Percentiles rank a stretch among this genome's conserved stretches.
These are phyloP conservation scores for Promerops cafer DNA, from an alignment of 2,113 vertebrate species.

Conservation along the genomic window DNA sequence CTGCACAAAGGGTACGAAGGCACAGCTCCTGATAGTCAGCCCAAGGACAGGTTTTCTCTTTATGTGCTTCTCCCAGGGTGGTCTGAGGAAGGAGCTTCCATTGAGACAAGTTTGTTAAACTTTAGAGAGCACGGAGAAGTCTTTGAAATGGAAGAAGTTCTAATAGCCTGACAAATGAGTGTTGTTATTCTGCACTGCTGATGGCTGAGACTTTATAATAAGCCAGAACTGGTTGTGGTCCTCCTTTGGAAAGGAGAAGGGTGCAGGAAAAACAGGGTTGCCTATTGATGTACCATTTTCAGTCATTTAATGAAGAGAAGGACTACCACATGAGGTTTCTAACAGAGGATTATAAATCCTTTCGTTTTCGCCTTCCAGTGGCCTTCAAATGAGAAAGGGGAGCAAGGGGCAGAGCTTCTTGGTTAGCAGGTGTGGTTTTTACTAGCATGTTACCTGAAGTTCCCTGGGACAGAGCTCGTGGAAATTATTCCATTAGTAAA, in stretches of 20 bases:
- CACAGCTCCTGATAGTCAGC: background rate
- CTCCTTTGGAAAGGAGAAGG: background rate
- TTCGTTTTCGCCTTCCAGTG: background rate
- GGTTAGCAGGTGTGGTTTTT: background rate
- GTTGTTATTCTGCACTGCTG: background rate
- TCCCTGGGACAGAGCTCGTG: background rate
- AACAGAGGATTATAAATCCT: background rate
- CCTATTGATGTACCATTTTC: background rate
- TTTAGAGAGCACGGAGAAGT: background rate
- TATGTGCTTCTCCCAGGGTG: background rate
- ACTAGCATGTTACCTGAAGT: rapidly evolving
- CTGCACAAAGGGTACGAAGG: rapidly evolving
- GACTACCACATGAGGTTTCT: background rate
- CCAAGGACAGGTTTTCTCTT: background rate
- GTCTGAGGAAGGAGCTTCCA: background rate
- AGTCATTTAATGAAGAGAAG: background rate
- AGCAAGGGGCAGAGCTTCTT: background rate
- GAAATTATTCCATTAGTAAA: background rate
- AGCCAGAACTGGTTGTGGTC: background rate
- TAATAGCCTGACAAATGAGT: background rate
- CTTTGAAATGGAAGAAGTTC: background rate
- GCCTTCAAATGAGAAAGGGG: background rate
- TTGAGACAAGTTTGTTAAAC: background rate
- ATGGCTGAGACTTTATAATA: background rate
- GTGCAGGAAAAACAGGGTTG: background rate